Base-by-base conservation (phyloP, 2,797 vertebrate species). In the Melanogrammus aeglefinus region DNA sequence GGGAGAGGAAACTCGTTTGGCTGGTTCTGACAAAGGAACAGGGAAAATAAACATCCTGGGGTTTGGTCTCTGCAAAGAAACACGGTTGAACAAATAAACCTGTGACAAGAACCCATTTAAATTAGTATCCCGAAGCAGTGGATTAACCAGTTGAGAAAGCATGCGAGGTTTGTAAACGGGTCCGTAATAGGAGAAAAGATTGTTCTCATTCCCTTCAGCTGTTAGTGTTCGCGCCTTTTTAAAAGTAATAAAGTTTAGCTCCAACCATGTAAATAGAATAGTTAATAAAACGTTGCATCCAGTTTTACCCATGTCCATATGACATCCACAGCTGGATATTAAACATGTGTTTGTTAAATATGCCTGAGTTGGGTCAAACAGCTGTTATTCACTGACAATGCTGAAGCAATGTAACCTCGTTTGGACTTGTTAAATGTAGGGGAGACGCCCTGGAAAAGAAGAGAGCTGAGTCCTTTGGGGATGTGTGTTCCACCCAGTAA, bases 11-110 rank as follows among this genome's bases (percentile, higher is more conserved):
- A 95, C 94, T 87, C 0, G 94, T 95, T 94, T 83, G 84, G 82
- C 94, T 88, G 92, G 94, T 95, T 95, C 86, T 93, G 85, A 85
- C 88, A 89, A 86, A 92, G 85, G 80, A 86, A 92, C n/a, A 90
- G 90, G 92, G n/a, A n/a, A 93, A 94, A 94, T 93, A 84, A 92
- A 94, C n/a, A 94, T 92, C 91, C 90, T 31, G 71, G 78, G 84
- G 86, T 89, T 92, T 91, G n/a, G 89, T 91, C 84, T 91, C 86
- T 86, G 85, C 86, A 66, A 85, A 89, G 85, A 81, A 87, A 77
- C 80, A 82, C 83, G 73, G 63, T 75, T 84, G 41, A 80, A 78
- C n/a, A 85, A 77, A 82, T 73, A 47, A 24, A 72, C 27, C 33
- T 72, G 84, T 87, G 84, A 79, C 39, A 75, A 31, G 2, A 81